These are phyloP conservation scores for Steinernema scapterisci DNA, from an alignment of 2,888 invertebrate species.

Conservation along the genomic window DNA sequence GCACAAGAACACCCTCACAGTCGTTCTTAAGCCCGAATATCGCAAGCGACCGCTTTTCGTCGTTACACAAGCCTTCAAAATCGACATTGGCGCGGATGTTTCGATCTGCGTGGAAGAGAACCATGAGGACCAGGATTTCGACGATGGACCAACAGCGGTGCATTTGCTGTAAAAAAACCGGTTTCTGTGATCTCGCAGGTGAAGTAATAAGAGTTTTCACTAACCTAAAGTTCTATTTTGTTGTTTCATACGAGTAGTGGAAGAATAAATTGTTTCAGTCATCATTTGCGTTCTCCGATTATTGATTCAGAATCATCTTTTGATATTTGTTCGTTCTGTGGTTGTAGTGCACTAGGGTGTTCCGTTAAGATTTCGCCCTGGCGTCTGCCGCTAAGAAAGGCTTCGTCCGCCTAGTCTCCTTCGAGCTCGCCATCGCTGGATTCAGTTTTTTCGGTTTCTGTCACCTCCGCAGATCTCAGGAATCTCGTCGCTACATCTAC, in stretches of 20 bases:
- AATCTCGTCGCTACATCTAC: slow-evolving; percentile 37
- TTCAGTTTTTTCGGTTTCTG: slow-evolving; percentile 30
- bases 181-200: background rate
- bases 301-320: background rate
- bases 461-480: slow-evolving; percentile 30
- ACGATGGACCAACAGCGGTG: background rate
- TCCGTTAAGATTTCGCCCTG: background rate
- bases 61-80: background rate
- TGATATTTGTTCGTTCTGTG: too few species aligned
- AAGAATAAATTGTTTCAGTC: too few species aligned
- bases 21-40: background rate
- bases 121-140: background rate
- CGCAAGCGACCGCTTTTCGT: background rate
- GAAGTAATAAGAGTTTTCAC: background rate
- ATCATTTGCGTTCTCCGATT: background rate
- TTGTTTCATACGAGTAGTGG: too few species aligned
- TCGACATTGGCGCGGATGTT: background rate
- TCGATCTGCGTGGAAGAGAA: background rate
- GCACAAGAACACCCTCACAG: background rate
- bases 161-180: background rate
- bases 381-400: slow-evolving; percentile 2
- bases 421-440: slow-evolving; percentile 34
- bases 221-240: background rate
- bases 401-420: background rate
- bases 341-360: background rate